Conservation (phyloP, 1,140 invertebrate species). For the Cherax destructor region DNA sequence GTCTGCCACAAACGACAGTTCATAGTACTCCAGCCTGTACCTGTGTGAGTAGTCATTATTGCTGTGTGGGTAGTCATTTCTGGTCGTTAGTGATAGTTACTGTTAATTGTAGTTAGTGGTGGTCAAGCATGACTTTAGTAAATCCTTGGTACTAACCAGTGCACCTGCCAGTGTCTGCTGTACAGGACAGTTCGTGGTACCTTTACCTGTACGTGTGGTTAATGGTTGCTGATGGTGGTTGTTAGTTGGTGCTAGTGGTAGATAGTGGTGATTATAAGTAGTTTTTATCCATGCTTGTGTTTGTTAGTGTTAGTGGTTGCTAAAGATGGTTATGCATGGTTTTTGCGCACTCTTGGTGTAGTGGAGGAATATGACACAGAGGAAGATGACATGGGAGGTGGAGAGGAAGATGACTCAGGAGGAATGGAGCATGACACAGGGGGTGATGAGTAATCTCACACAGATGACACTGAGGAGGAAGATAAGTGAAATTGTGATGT, state of each 20-base stretch:
- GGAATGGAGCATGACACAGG: no score
- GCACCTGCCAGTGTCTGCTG: slow-evolving; percentile 91
- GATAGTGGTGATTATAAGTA: neutral
- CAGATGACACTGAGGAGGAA: neutral
- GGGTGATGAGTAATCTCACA: neutral
- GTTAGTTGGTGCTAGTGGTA: neutral
- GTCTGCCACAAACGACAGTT: no score
- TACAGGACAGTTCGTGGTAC: slow-evolving; percentile 91
- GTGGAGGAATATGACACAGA: neutral
- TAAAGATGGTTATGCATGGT: neutral
- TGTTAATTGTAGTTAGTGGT: neutral
- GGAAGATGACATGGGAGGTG: no score
- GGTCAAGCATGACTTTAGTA: no score
- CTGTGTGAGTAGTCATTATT: neutral
- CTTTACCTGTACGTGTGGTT: slow-evolving; percentile 82
- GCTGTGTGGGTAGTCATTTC: neutral
- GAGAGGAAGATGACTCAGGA: no score
- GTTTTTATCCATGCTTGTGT: neutral
- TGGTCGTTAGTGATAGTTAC: neutral
- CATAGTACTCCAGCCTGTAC: no score
- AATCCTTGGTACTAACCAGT: slow-evolving; percentile 83
- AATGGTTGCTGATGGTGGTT: neutral
- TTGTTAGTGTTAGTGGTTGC: neutral
- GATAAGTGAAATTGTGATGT: neutral
- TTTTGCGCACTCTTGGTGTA: neutral